Conservation (phyloP, 1,140 invertebrate genomes). For the Conus ventricosus region DNA sequence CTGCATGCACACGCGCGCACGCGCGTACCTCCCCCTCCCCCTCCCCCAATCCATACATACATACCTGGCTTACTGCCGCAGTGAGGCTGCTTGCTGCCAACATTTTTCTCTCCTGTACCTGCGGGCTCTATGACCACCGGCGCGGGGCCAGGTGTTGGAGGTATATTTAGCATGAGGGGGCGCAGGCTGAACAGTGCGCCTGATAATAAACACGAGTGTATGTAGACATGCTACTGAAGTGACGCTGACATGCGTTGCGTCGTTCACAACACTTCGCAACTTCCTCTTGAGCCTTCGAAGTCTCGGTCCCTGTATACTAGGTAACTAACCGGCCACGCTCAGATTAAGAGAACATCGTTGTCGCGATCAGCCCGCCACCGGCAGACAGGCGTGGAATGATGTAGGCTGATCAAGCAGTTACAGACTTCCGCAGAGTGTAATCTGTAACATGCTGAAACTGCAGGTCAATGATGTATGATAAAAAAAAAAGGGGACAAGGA, state of each 20-base stretch:
- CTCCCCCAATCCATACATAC: neutral
- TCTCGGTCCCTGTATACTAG: no score
- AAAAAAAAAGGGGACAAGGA: neutral
- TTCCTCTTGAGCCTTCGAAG: no score
- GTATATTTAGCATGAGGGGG: neutral
- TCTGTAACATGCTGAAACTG: no score
- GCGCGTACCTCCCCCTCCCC: neutral
- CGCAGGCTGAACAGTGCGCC: neutral
- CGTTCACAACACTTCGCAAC: neutral
- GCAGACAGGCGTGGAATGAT: no score
- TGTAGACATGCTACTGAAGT: neutral
- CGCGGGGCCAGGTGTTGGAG: slow-evolving; percentile 1
- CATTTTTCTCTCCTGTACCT: neutral
- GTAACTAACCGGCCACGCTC: no score
- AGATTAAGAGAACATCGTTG: no score
- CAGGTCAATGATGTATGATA: no score
- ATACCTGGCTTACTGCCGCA: neutral
- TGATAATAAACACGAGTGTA: neutral
- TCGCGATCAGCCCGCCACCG: no score
- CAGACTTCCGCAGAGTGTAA: no score
- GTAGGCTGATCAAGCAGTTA: no score
- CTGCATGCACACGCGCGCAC: slow-evolving; percentile 4
- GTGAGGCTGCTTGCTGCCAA: neutral
- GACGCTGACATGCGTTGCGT: neutral
- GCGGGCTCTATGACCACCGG: neutral